Conservation (phyloP, 2,888 invertebrate species). For the Blastobasis lacticolella region DNA sequence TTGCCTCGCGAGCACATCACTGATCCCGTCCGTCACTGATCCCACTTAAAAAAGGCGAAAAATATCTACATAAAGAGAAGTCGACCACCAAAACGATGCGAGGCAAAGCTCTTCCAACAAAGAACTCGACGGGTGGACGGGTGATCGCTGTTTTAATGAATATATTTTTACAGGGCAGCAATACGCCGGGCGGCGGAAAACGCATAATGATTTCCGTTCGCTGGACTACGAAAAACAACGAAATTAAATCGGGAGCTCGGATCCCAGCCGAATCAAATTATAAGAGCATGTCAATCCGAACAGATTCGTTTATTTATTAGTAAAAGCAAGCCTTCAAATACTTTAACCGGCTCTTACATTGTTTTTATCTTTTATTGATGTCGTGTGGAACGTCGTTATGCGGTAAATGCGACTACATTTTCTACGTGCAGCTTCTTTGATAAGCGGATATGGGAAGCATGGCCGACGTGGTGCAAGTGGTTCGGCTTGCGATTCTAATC, state of each 20-base stretch:
- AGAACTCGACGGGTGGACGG: slow-evolving; percentile 32
- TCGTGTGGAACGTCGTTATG: not conserved
- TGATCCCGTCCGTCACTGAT: not conserved
- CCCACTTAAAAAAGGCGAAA: not conserved
- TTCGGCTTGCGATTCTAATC: slow-evolving; percentile 56
- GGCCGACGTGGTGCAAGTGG: slow-evolving; percentile 46
- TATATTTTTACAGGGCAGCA: slow-evolving; percentile 61
- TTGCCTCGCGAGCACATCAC: slow-evolving; percentile 12
- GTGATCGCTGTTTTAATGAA: slow-evolving; percentile 63
- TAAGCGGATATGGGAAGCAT: slow-evolving; percentile 51
- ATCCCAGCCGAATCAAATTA: slow-evolving; percentile 17
- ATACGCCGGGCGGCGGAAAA: slow-evolving; percentile 58
- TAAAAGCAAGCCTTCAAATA: not conserved
- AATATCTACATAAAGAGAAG: slow-evolving; percentile 17
- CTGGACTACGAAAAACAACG: slow-evolving; percentile 52
- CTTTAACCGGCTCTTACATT: no score
- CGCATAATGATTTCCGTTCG: slow-evolving; percentile 70
- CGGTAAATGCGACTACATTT: slow-evolving; percentile 7
- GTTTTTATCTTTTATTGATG: not conserved
- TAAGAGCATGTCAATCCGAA: slow-evolving; percentile 13
- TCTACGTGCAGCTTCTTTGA: slow-evolving; percentile 19
- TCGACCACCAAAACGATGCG: slow-evolving; percentile 19
- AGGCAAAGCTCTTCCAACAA: slow-evolving; percentile 32
- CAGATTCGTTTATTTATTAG: not conserved
- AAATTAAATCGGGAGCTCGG: slow-evolving; percentile 46